Percentiles rank a stretch among this genome's conserved stretches.
phyloP scores from a whole-genome alignment of 2,797 vertebrate genomes.

The Alouatta caraya region DNA sequence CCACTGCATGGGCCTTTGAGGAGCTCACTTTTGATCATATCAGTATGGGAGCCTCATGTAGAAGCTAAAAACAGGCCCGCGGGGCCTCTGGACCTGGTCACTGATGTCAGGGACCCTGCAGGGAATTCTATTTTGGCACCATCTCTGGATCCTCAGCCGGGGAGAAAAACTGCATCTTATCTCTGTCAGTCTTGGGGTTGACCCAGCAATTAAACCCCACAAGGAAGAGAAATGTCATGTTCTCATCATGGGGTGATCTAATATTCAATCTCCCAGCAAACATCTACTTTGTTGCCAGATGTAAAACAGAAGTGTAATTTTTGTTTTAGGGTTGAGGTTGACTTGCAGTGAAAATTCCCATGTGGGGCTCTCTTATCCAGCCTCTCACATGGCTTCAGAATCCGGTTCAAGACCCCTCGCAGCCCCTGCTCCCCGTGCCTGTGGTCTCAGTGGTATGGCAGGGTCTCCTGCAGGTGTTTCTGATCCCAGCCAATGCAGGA shows the following conservation, averaged over 20 bases:
- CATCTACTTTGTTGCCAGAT: not conserved
- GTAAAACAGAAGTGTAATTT: not conserved
- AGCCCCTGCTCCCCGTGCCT: fast-evolving
- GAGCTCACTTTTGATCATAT: not conserved
- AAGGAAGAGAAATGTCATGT: not conserved
- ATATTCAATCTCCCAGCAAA: fast-evolving
- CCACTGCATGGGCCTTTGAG: not conserved
- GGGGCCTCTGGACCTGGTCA: too few species aligned
- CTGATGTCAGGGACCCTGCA: not conserved
- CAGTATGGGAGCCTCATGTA: not conserved
- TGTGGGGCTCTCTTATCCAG: fast-evolving
- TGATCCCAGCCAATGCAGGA: fast-evolving
- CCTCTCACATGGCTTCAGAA: fast-evolving
- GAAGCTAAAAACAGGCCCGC: not conserved
- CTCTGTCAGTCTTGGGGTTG: not conserved
- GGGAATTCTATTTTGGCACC: not conserved
- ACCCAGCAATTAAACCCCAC: not conserved
- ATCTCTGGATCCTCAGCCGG: not conserved
- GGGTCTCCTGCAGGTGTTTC: not conserved
- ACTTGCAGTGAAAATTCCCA: too few species aligned
- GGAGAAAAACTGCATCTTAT: not conserved
- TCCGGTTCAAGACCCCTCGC: too few species aligned
- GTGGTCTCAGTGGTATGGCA: fast-evolving
- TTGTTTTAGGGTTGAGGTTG: not conserved
- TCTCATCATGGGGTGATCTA: fast-evolving